phyloP scores from a whole-genome alignment of 1,140 invertebrate genomes.

The Scaptomyza hsui region DNA sequence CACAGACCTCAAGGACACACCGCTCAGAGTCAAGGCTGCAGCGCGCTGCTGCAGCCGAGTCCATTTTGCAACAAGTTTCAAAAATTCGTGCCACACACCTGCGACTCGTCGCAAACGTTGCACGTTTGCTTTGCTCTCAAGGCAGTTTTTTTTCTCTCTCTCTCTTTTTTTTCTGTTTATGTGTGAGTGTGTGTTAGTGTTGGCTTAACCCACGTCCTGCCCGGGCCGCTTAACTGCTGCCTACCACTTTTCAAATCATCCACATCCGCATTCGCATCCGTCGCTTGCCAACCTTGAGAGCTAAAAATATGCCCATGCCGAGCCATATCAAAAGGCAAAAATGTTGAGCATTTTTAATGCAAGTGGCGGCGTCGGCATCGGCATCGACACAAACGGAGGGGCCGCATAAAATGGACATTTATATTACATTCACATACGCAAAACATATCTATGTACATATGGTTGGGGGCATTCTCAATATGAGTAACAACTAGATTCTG shows the following conservation, averaged over 20 bases:
- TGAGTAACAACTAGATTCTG: not conserved
- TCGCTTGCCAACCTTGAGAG: slow-evolving; percentile 62
- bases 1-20: slow-evolving; percentile 54
- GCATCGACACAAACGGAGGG: slow-evolving; percentile 28
- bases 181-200: slow-evolving; percentile 38
- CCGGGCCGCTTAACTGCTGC: slow-evolving; percentile 58
- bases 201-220: slow-evolving; percentile 28
- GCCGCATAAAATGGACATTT: slow-evolving; percentile 41
- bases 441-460: slow-evolving; percentile 1
- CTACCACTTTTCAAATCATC: slow-evolving; percentile 78
- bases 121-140: slow-evolving; percentile 65
- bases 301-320: slow-evolving; percentile 70
- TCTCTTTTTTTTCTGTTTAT: slow-evolving; percentile 11
- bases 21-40: slow-evolving; percentile 69
- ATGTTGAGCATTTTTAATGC: slow-evolving; percentile 60
- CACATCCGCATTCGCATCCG: slow-evolving; percentile 76
- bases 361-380: slow-evolving; percentile 11
- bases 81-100: slow-evolving; percentile 37
- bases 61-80: slow-evolving; percentile 71
- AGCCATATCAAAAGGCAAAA: slow-evolving; percentile 69
- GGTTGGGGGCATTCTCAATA: not conserved
- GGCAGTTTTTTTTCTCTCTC: too few relatives aligned
- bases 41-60: slow-evolving; percentile 37
- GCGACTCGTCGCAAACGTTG: slow-evolving; percentile 23
- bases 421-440: slow-evolving; percentile 23